Base-by-base conservation (phyloP, 2,797 vertebrate species). In the Sciaenops ocellatus region DNA sequence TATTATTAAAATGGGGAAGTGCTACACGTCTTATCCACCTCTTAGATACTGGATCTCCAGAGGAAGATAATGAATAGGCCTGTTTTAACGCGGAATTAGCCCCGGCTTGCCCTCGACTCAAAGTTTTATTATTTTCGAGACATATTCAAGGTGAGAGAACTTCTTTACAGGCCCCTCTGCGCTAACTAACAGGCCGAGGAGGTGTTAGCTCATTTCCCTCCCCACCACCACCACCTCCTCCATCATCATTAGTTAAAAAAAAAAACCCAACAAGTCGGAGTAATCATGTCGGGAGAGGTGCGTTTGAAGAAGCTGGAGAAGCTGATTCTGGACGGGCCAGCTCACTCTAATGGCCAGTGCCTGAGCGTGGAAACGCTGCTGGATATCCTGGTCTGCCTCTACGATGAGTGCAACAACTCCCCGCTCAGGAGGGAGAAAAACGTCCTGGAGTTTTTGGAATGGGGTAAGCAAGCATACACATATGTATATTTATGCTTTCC, bases 251-350 rank as follows among this genome's bases (percentile, higher is more conserved):
- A 68, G 76, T 84, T 85, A 55, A 24, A 28, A 44, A 69, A 5
- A 0, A 30, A 4, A 30, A 30, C 28, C 26, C 47, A 70, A 60
- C 52, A 61, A 70, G 68, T 38, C 74, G 85, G 86, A 92, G 85
- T 73, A 92, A 95, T 54, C 90, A 99, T 99, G 98, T 99, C 98
- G 86, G 98, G 97, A 90, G 98, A 99, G 95, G 98, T 99, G 90
- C 97, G 98, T 93, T 95, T 99, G 96, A 97, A 97, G 96, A 98
- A 98, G 94, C 93, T 99, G 96, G 98, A 99, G 92, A 97, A 98
- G 92, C 95, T 99, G 93, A 90, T 99, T 85, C 93, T 99, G 96
- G 98, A 97, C 92, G 98, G 98, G 77, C 97, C 98, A 59, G 95
- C 94, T 73, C 96, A 94, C 85, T 96, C 96, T 77, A 97, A 91